Base-by-base conservation (phyloP, 2,797 vertebrate genomes). In the Manis crassicaudata region DNA sequence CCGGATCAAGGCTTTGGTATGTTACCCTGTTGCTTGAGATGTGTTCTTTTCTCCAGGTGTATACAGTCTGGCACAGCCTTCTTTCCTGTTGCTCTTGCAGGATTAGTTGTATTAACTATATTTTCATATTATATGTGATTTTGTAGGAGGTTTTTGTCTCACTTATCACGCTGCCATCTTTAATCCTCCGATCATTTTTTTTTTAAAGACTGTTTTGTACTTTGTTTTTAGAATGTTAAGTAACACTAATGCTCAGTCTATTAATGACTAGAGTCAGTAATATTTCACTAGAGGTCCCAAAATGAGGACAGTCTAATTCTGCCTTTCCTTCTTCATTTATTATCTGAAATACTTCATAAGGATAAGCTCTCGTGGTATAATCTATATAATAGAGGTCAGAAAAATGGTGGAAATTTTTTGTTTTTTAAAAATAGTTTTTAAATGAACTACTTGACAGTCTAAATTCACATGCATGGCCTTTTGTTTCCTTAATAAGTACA, bases 401-500 rank as follows among this genome's bases (percentile, higher is more conserved):
- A 75, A 67, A 89, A 43, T 46, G 6, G 43, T 72, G 4, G 23
- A 62, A 73, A 1, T 20, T 52, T 77, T 79, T 58, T 13, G 6
- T 73, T 76, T 79, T 92, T 62, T 62, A 16, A 60, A 81, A 65
- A 65, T 63, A 72, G 17, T 58, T 67, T 96, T 77, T 46, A 72
- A 77, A 72, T 35, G 35, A 67, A 27, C 62, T 29, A 14, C 1
- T 90, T 91, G 35, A 56, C 20, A 88, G 27, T 16, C 11, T 46
- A 46, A 83, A 10, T 79, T 5, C 68, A 9, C 20, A 23, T n/a
- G 92, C 35, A 68, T 68, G 20, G 75, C 11, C 23, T 80, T 1
- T 85, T 83, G 4, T 92, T 67, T 84, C 63, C 88, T 58, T 88
- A 94, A 35, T 82, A 67, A 65, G 21, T 91, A 75, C 14, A n/a